phyloP scores from a whole-genome alignment of 2,797 vertebrate genomes.

The Carduelis carduelis region DNA sequence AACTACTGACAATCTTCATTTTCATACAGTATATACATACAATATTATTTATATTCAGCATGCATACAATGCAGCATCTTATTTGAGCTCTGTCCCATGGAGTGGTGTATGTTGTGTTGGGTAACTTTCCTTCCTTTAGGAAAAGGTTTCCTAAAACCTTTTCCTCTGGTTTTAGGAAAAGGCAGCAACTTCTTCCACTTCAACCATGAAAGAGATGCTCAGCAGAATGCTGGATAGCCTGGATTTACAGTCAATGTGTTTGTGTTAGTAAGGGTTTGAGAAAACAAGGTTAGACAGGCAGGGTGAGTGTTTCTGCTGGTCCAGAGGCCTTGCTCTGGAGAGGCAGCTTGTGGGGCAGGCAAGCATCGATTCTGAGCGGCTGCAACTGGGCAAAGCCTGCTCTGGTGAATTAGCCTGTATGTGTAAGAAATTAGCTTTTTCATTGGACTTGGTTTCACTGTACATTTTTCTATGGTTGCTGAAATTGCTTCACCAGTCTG shows the following conservation, averaged over 20 bases:
- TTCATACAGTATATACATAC: background rate
- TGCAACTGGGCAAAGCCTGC: background rate
- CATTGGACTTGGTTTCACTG: background rate
- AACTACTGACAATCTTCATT: background rate
- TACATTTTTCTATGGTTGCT: background rate
- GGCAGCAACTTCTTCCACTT: background rate
- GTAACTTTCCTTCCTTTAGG: background rate
- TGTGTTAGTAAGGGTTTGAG: background rate
- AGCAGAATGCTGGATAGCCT: background rate
- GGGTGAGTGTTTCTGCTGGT: background rate
- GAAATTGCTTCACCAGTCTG: background rate
- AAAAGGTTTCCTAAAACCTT: too few species aligned
- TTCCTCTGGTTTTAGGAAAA: background rate
- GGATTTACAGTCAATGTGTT: background rate
- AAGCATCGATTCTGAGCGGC: background rate
- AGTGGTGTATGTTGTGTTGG: background rate
- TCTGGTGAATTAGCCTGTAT: background rate
- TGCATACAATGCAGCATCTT: background rate
- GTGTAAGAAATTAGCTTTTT: background rate
- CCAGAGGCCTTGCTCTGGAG: background rate
- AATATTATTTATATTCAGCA: background rate
- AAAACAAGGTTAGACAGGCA: background rate
- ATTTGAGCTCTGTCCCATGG: background rate
- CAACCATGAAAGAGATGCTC: background rate
- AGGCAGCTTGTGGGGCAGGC: background rate